A percentile compares a stretch with the other conserved stretches of the same genome.
These are phyloP conservation scores for Selenia dentaria DNA, from an alignment of 2,888 invertebrate genomes.

Conservation along the genomic window DNA sequence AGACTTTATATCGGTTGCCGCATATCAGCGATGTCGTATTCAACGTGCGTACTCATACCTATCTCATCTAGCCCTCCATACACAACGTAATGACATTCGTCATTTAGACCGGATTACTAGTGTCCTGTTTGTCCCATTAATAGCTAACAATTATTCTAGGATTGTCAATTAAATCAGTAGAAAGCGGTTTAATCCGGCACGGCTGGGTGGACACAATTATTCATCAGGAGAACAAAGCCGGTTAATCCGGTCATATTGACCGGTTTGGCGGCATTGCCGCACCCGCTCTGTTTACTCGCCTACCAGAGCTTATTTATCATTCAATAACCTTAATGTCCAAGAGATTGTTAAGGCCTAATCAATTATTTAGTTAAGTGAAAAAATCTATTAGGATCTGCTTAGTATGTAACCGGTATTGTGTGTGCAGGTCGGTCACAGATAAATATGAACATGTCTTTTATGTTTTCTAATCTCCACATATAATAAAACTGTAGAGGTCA, in stretches of 20 bases:
- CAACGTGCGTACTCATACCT: constrained; percentile 31
- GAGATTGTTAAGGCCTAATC: constrained; percentile 26
- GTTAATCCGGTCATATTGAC: constrained; percentile 76
- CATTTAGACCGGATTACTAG: constrained; percentile 53
- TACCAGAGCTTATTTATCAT: constrained; percentile 57
- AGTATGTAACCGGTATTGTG: background rate
- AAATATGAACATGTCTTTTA: too few relatives aligned
- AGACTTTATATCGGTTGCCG: constrained; percentile 4
- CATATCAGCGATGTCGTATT: constrained; percentile 32
- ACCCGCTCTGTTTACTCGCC: constrained; percentile 36
- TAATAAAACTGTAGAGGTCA: too few relatives aligned
- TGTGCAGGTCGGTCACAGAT: constrained; percentile 7
- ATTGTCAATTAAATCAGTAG: constrained; percentile 80
- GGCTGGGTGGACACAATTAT: constrained; percentile 78
- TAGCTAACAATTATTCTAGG: constrained; percentile 72
- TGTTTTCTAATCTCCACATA: too few relatives aligned
- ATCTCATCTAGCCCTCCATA: constrained; percentile 14
- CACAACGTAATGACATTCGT: constrained; percentile 29
- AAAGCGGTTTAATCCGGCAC: constrained; percentile 76
- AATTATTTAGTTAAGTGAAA: constrained; percentile 17
- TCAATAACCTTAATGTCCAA: constrained; percentile 57
- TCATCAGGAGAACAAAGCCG: constrained; percentile 77
- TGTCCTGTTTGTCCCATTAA: constrained; percentile 66
- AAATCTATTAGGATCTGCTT: background rate
- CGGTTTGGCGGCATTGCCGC: constrained; percentile 53